Percentiles rank a stretch among this genome's conserved stretches.
Conservation (phyloP, 2,113 vertebrate species). For the Aix galericulata region DNA sequence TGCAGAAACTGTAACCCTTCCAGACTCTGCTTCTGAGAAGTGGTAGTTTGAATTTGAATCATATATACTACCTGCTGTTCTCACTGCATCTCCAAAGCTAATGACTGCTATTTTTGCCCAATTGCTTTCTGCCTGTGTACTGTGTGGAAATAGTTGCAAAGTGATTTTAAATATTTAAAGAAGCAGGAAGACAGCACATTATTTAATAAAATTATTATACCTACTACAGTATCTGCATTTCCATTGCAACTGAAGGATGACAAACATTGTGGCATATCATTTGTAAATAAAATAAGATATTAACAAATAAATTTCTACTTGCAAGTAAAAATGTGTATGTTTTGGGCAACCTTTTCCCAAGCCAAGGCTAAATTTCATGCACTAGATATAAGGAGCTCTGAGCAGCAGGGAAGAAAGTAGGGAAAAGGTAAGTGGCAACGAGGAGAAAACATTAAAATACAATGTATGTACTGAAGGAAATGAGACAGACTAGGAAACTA, state of each 20-base stretch:
- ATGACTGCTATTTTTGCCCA: slow-evolving; percentile 65
- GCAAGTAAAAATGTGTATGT: not conserved
- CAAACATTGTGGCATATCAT: not conserved
- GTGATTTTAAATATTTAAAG: slow-evolving; percentile 57
- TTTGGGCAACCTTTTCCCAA: not conserved
- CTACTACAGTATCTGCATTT: slow-evolving; percentile 13
- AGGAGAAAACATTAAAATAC: not conserved
- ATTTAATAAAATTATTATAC: slow-evolving; percentile 14
- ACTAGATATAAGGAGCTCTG: not conserved
- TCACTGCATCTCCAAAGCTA: slow-evolving; percentile 45
- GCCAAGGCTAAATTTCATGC: not conserved
- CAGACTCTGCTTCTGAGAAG: slow-evolving; percentile 27
- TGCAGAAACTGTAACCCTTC: slow-evolving; percentile 20
- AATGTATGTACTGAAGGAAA: not conserved
- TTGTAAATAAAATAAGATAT: not conserved
- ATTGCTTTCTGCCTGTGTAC: slow-evolving; percentile 45
- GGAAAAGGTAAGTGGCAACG: not conserved
- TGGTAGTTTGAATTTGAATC: slow-evolving; percentile 51
- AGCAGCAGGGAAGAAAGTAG: not conserved
- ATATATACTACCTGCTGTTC: slow-evolving; percentile 41
- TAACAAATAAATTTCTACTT: not conserved
- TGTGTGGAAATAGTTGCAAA: slow-evolving; percentile 29
- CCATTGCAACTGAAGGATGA: not conserved
- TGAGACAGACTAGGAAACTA: not conserved
- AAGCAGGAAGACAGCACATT: not conserved